Percentiles rank a stretch among this genome's conserved stretches.
These are phyloP conservation scores for Pluvialis apricaria DNA, from an alignment of 2,113 vertebrate genomes.

Conservation along the genomic window DNA sequence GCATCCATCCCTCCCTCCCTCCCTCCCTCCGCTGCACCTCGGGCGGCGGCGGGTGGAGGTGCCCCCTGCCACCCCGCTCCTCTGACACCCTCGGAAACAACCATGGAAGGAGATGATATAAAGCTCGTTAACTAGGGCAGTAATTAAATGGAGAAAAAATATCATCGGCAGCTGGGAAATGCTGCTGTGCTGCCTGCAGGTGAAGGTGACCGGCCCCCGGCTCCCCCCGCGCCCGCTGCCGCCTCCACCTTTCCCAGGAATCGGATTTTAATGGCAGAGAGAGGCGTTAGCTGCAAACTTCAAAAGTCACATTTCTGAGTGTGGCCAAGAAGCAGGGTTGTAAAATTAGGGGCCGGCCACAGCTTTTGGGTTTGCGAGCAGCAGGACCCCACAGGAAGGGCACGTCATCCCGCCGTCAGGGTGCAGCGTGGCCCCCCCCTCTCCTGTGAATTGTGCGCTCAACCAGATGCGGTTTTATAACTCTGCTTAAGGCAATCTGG, in stretches of 20 bases:
- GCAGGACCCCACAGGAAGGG: slow-evolving; percentile 14
- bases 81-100: not conserved
- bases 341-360: not conserved
- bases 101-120: not conserved
- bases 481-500: not conserved
- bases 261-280: not conserved
- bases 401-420: slow-evolving; percentile 9
- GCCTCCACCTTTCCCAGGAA: not conserved
- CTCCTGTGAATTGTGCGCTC: not conserved
- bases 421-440: fast-evolving
- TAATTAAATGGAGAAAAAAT: not conserved
- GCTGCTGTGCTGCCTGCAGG: not conserved
- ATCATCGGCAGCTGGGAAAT: not conserved
- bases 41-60: fast-evolving
- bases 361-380: not conserved
- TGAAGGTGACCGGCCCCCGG: not conserved
- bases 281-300: not conserved
- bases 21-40: fast-evolving
- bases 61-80: not conserved
- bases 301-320: not conserved
- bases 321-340: not conserved
- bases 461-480: slow-evolving; percentile 3
- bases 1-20: not conserved
- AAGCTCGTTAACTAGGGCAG: not conserved
- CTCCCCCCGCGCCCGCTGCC: fast-evolving